Base-by-base conservation (phyloP, 2,888 invertebrate genomes). In the Tenthredo scrophulariae region DNA sequence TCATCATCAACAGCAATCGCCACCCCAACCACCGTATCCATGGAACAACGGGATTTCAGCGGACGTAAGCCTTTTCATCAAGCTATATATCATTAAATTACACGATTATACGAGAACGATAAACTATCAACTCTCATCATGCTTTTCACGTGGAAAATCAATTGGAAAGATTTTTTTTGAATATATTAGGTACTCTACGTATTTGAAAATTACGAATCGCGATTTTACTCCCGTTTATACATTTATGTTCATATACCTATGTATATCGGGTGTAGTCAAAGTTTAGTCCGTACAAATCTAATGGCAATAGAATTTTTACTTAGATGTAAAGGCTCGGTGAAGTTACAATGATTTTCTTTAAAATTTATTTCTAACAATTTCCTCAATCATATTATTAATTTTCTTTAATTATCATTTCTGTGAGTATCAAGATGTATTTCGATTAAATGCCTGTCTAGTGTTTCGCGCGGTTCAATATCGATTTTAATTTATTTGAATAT, bases 1-100 rank as follows among this genome's bases (percentile, higher is more conserved):
- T 91, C 96, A 96, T 89, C 93, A 93, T 89, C 93, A 93, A 86
- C 93, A 93, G 85, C 93, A 93, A 85, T 92, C 93, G 58, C 90
- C 93, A 40, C 92, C 93, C 22, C 93, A 93, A 85, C 91, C 93
- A 37, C 93, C 93, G 22, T 93, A 93, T 86, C 93, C 93, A 22
- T 93, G 93, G 93, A 93, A 93, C 89, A 93, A 93, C 85, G 93
- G 93, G 82, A 90, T 93, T 85, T 92, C 93, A 86, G 90, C 90
- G 85, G 93, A 93, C 85, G 93, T 93, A 86, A 93, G 93, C 93
- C 84, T 75, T 85, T 40, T 15, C 15, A 43, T 70, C 18, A 70
- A 37, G n/a, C 15, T 40, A 15, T 13, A 18, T 83, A n/a, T 13
- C n/a, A n/a, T n/a, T n/a, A 22, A n/a, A 0, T 62, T 62, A 13